A percentile compares a stretch with the other conserved stretches of the same genome.
These are phyloP conservation scores for Pecten maximus DNA, from an alignment of 2,888 invertebrate species.

Conservation along the genomic window DNA sequence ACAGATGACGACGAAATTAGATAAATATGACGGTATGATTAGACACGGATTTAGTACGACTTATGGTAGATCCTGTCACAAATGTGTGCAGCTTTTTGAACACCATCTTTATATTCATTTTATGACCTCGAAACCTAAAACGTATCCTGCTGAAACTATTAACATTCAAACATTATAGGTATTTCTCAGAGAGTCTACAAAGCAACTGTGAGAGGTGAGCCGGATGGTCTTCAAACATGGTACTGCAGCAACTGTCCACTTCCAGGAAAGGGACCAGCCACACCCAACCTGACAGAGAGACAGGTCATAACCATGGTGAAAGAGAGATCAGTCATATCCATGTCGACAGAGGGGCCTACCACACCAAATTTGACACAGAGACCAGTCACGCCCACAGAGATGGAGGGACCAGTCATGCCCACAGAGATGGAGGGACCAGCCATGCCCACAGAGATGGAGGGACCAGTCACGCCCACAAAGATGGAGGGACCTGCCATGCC, in stretches of 20 bases:
- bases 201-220: not conserved
- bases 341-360: not conserved
- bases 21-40: too few species aligned
- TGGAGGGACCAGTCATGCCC: not conserved
- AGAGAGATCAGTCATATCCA: not conserved
- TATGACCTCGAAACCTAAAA: too few species aligned
- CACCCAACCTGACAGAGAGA: not conserved
- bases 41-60: too few species aligned
- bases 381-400: not conserved
- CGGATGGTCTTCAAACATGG: not conserved
- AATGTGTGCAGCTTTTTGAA: too few species aligned
- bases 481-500: not conserved
- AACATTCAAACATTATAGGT: not conserved
- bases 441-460: not conserved
- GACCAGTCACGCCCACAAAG: not conserved
- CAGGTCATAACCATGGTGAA: not conserved
- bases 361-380: not conserved
- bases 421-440: not conserved
- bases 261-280: not conserved
- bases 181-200: not conserved
- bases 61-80: too few species aligned
- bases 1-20: too few species aligned
- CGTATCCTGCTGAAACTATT: too few species aligned
- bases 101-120: too few species aligned
- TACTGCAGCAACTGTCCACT: not conserved